These are phyloP conservation scores for Euschistus heros DNA, from an alignment of 1,140 invertebrate species.

Conservation along the genomic window DNA sequence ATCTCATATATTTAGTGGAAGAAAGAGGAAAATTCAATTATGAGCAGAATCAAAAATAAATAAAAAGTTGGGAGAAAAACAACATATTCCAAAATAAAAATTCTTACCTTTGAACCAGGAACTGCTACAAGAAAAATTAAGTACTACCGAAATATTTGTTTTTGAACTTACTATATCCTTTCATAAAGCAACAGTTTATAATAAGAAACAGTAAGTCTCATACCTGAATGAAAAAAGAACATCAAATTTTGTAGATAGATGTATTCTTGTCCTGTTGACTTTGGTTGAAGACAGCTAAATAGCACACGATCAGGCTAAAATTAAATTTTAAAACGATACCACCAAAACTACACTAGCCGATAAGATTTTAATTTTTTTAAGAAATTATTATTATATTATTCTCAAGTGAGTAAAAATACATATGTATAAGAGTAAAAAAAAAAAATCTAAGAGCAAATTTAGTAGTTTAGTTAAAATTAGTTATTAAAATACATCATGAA, in stretches of 20 bases:
- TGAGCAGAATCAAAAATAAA: no score
- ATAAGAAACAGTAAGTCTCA: constrained; percentile 15
- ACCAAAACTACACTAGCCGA: constrained; percentile 4
- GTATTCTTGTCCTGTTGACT: not conserved
- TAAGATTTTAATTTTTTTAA: constrained; percentile 1
- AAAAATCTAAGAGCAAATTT: no score
- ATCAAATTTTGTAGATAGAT: not conserved
- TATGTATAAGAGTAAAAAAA: no score
- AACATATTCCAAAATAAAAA: not conserved
- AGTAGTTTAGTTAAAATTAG: no score
- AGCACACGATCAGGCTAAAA: constrained; percentile 20
- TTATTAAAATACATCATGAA: no score
- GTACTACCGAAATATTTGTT: not conserved
- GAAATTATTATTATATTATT: not conserved
- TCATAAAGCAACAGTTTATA: not conserved
- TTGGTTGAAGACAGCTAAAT: constrained; percentile 19
- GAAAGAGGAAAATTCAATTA: no score
- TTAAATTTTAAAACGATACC: constrained; percentile 18
- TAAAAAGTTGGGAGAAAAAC: no score
- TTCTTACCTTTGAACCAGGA: not conserved
- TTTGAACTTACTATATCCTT: not conserved
- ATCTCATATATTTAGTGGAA: no score
- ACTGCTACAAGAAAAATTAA: not conserved
- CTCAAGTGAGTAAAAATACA: not conserved
- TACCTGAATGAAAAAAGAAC: constrained; percentile 10